Evolutionary conservation across 2,888 invertebrate genomes (phyloP).

Genomic region (Formica aserva): DNA sequence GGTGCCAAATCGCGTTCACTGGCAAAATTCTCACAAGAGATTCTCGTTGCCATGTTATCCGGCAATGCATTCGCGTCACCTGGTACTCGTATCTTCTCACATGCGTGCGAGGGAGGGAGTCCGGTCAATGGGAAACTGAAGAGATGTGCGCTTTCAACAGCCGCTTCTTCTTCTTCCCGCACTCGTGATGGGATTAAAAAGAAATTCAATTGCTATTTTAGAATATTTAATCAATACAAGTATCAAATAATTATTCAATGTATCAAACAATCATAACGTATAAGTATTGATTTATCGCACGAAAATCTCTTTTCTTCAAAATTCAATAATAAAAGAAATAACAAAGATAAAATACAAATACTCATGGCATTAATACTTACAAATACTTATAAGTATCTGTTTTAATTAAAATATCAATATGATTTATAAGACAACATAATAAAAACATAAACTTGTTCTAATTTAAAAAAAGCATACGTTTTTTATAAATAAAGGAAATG

Average conservation of each 20-base stretch:
- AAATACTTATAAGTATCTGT: no score
- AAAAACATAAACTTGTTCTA: background rate
- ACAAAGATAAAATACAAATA: no score
- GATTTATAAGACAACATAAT: background rate
- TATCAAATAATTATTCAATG: background rate
- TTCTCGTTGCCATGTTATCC: slow-evolving; percentile 25
- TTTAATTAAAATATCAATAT: no score
- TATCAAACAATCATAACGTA: background rate
- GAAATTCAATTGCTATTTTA: background rate
- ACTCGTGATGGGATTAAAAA: background rate
- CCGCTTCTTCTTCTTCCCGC: background rate
- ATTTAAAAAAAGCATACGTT: background rate
- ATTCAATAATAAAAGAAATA: background rate
- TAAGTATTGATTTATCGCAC: background rate
- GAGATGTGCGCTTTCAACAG: slow-evolving; percentile 28
- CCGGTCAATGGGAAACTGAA: slow-evolving; percentile 23
- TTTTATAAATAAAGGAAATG: background rate
- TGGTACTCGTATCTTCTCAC: slow-evolving; percentile 25
- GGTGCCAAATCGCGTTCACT: slow-evolving; percentile 11
- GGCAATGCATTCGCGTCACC: slow-evolving; percentile 41
- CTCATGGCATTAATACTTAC: no score
- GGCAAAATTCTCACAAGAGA: slow-evolving; percentile 32
- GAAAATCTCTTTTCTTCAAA: background rate
- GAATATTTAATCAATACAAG: background rate
- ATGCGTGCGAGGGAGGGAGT: background rate